Conservation (phyloP, 2,888 invertebrate species). For the Cataglyphis cursor region DNA sequence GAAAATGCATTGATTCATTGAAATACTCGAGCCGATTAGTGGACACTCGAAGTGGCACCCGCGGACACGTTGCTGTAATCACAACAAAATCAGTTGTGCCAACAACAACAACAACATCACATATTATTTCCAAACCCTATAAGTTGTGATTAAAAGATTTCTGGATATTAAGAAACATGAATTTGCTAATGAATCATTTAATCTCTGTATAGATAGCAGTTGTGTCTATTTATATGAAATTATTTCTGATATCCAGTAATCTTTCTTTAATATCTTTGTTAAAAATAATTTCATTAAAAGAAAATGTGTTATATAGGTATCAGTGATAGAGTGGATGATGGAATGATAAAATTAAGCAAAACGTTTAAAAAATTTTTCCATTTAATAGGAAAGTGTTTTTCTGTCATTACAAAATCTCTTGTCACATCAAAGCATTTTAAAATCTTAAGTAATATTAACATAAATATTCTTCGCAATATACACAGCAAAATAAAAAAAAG, state of each 20-base stretch:
- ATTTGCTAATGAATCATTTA: slow-evolving; percentile 1
- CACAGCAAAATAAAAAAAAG: slow-evolving; percentile 52
- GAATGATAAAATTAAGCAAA: slow-evolving; percentile 59
- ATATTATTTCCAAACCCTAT: slow-evolving; percentile 63
- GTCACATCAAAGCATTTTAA: slow-evolving; percentile 4
- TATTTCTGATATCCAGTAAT: slow-evolving; percentile 56
- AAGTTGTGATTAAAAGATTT: slow-evolving; percentile 65
- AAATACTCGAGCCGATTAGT: slow-evolving; percentile 86
- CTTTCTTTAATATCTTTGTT: slow-evolving; percentile 33
- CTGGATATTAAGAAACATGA: slow-evolving; percentile 58
- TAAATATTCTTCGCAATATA: slow-evolving; percentile 25
- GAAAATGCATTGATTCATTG: slow-evolving; percentile 86
- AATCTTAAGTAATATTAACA: slow-evolving; percentile 11
- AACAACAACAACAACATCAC: slow-evolving; percentile 83
- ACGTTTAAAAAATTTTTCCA: slow-evolving; percentile 67
- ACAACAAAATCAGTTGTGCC: slow-evolving; percentile 87
- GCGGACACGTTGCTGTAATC: slow-evolving; percentile 86
- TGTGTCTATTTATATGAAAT: background rate
- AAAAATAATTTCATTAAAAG: slow-evolving; percentile 44
- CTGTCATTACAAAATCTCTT: slow-evolving; percentile 55
- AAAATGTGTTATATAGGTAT: slow-evolving; percentile 22
- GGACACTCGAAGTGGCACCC: slow-evolving; percentile 86
- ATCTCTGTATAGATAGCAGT: background rate
- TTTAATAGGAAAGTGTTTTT: slow-evolving; percentile 75
- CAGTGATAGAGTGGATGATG: slow-evolving; percentile 26